Conservation (phyloP, 2,888 invertebrate genomes). For the Calameuta pallipes region DNA sequence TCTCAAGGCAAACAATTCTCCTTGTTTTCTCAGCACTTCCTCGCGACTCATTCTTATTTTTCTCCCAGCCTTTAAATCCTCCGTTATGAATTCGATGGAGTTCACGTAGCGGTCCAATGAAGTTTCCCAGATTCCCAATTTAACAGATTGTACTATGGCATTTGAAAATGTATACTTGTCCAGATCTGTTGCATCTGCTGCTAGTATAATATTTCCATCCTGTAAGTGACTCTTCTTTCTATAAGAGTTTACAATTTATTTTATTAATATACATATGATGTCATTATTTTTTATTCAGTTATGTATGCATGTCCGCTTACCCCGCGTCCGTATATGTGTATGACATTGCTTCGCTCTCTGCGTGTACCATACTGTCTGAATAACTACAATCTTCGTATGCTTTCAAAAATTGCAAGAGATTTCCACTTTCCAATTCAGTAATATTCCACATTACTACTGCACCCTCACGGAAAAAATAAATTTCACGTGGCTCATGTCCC, state of each 20-base stretch:
- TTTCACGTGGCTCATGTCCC: constrained; percentile 81
- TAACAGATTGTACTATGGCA: constrained; percentile 92
- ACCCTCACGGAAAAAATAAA: constrained; percentile 92
- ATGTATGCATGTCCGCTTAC: constrained; percentile 56
- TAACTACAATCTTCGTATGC: constrained; percentile 79
- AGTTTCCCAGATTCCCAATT: constrained; percentile 94
- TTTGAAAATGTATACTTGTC: constrained; percentile 96
- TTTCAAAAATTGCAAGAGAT: constrained; percentile 80
- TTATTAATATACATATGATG: not conserved
- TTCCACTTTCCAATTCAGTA: constrained; percentile 81
- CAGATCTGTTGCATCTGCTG: constrained; percentile 71
- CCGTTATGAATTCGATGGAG: constrained; percentile 83
- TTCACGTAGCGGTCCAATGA: constrained; percentile 86
- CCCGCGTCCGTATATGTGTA: constrained; percentile 75
- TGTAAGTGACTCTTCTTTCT: constrained; percentile 65
- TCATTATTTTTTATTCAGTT: not conserved
- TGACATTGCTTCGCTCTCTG: constrained; percentile 87
- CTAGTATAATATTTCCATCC: constrained; percentile 69
- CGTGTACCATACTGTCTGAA: constrained; percentile 74
- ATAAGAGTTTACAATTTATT: constrained; percentile 18
- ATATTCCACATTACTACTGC: constrained; percentile 93
- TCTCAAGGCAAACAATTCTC: constrained; percentile 88
- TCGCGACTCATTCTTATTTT: constrained; percentile 77
- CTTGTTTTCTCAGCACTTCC: constrained; percentile 82
- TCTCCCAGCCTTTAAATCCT: constrained; percentile 81